Evolutionary conservation across 2,888 invertebrate species (phyloP), one percentile per base, ranked within the genome.

Genomic region (Ramazzottius varieornatus): DNA sequence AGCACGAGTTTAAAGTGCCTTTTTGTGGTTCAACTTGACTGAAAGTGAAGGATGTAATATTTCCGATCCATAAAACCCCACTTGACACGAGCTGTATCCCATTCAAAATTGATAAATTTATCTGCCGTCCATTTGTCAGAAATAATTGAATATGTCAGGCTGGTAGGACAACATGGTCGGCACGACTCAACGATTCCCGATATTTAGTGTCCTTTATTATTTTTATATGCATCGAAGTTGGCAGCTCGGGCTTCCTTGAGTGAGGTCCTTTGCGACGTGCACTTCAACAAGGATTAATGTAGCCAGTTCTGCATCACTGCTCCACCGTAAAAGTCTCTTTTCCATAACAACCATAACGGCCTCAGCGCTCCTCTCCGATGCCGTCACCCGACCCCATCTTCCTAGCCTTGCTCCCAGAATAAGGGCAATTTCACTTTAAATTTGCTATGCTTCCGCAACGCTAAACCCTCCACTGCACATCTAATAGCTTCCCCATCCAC

Each of bases 161-260:
- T 24, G 16, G 54, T 8, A 8, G 29, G 4, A 16, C 54, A 29
- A 20, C 40, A 40, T 8, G 8, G 8, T 20, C 8, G 40, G 8
- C 40, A 40, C 40, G 40, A 40, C 40, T 40, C 40, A 40, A 40
- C 40, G 40, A 40, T 40, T 40, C 40, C n/a, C 54, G 54, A 54
- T 54, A 54, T 54, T 54, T 54, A 54, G 54, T 54, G 54, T 29
- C 54, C 29, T 54, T 54, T 54, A 54, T 54, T 54, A 54, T 54
- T 54, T 54, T 54, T 54, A 54, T 54, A 54, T 54, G 4, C 54
- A 54, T 54, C n/a, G 40, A 40, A 40, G 40, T 40, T 40, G 40
- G 40, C 40, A 40, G 40, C 40, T 40, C 20, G 40, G 8, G 8
- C 40, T 20, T 40, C 40, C 40, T 40, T 40, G 40, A 40, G 40